Evolutionary conservation across 2,113 vertebrate species (phyloP).

Genomic region (Rhynchomys soricoides): DNA sequence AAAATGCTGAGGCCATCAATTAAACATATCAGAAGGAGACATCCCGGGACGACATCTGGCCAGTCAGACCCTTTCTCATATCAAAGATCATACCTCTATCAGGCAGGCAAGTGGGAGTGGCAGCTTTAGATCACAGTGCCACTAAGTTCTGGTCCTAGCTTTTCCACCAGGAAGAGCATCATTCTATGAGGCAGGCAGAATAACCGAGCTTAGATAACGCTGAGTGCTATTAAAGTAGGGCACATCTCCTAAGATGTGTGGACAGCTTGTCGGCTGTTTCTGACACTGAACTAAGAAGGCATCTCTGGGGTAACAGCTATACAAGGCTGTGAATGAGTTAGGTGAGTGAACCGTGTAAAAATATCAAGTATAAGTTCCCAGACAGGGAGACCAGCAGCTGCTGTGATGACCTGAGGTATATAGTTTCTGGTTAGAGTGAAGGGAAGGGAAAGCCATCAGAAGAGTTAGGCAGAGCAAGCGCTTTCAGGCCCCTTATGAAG

Average conservation of each 20-base stretch:
- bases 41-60: neutral
- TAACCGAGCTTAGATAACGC: neutral
- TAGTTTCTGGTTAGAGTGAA: neutral
- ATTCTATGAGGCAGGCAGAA: neutral
- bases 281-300: neutral
- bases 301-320: neutral
- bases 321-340: neutral
- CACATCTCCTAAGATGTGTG: neutral
- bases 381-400: neutral
- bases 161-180: neutral
- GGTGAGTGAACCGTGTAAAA: neutral
- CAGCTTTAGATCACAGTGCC: neutral
- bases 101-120: neutral
- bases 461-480: neutral
- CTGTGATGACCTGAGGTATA: neutral
- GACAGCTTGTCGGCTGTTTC: neutral
- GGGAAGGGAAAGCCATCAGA: neutral
- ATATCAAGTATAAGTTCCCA: neutral
- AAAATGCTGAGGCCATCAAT: neutral
- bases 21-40: neutral
- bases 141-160: neutral
- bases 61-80: neutral
- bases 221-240: neutral
- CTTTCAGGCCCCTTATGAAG: neutral
- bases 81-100: neutral